Base-by-base conservation (phyloP, 2,888 invertebrate species). In the Hedychridium roseum region DNA sequence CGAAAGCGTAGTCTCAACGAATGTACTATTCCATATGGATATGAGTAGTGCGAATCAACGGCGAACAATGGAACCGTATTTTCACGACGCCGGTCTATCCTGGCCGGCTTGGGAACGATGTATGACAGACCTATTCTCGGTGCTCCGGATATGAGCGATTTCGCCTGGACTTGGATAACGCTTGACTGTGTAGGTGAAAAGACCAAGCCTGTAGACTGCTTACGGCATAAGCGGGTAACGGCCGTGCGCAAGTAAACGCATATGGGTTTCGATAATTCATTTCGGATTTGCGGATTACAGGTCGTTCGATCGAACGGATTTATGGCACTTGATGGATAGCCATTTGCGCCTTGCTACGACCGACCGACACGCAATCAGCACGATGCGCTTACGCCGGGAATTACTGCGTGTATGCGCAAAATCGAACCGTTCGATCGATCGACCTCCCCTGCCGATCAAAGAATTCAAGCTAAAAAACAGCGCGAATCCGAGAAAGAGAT, bases 211-310 rank as follows among this genome's bases (percentile, higher is more conserved):
- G n/a, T n/a, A n/a, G n/a, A n/a, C n/a, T n/a, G n/a, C n/a, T n/a
- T n/a, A n/a, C n/a, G n/a, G n/a, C n/a, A n/a, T n/a, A n/a, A n/a
- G n/a, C n/a, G n/a, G n/a, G n/a, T n/a, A n/a, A n/a, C n/a, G n/a
- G n/a, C n/a, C 21, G 28, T 14, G n/a, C 12, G 27, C 14, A 9
- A 16, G n/a, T 17, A 30, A 41, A 21, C 17, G 28, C 44, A 38
- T 30, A 14, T 28, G 43, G 5, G 15, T 27, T 21, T 35, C 48
- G 41, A 58, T 61, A 52, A 60, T 52, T 58, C 62, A 58, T 61
- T 60, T 55, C 31, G 55, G 55, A 60, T 60, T 60, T 60, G 49
- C 58, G 58, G 54, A 60, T 60, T 50, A 55, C 41, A 32, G 44
- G 31, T 38, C 38, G 45, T 43, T 39, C 51, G 18, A 34, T 45